Evolutionary conservation across 2,888 invertebrate genomes (phyloP).

Genomic region (Eremobia ochroleuca): DNA sequence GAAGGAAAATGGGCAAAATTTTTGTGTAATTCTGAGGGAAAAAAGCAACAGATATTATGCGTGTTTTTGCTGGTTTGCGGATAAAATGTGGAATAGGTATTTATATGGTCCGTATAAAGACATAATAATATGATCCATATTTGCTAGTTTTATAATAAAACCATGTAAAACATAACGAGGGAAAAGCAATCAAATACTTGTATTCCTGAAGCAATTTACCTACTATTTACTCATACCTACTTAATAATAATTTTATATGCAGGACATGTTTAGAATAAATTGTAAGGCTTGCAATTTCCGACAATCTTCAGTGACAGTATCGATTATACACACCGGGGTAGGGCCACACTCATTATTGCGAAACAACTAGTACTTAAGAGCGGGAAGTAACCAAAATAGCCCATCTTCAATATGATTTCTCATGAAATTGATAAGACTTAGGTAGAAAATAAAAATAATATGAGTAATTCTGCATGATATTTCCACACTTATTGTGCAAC

Average conservation of each 20-base stretch:
- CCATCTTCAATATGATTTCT: no score
- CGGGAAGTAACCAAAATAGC: no score
- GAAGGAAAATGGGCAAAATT: conserved; percentile 21
- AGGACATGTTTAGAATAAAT: conserved; percentile 12
- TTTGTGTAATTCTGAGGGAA: conserved; percentile 12
- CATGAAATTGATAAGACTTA: no score
- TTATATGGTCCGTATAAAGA: neutral
- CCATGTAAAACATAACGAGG: neutral
- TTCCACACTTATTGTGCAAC: no score
- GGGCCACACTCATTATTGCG: conserved; percentile 25
- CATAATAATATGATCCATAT: neutral
- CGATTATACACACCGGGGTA: conserved; percentile 40
- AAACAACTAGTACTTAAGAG: conserved; percentile 20
- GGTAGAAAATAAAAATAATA: no score
- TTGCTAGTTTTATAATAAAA: neutral
- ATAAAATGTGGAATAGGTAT: neutral
- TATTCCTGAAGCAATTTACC: conserved; percentile 17
- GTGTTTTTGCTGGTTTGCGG: conserved; percentile 1
- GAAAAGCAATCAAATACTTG: neutral
- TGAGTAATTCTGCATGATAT: no score
- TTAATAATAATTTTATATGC: neutral
- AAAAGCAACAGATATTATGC: conserved; percentile 3
- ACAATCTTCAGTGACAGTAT: conserved; percentile 34
- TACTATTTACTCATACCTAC: neutral
- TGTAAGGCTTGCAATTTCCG: conserved; percentile 37